Base-by-base conservation (phyloP, 2,888 invertebrate genomes). In the Pherbina coryleti region DNA sequence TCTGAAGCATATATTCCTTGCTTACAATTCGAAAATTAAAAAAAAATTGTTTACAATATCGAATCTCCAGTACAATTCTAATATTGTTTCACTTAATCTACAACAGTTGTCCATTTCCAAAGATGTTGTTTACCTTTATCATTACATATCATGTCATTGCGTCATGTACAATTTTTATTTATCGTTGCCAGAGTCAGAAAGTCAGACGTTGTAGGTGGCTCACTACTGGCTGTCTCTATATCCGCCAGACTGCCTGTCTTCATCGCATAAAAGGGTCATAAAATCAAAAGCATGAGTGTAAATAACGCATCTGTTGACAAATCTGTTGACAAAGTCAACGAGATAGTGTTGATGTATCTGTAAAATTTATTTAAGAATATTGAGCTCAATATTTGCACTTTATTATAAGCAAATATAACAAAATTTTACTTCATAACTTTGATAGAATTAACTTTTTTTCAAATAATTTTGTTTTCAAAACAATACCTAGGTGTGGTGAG, bases 241-340 rank as follows among this genome's bases (percentile, higher is more conserved):
- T 51, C 19, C 8, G 71, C 14, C 53, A 55, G 62, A 37, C 51
- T 49, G 51, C 31, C 64, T 62, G 64, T 66, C 73, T 60, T 51
- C 11, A n/a, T 22, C 57, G n/a, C 62, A 19, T 67, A 19, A 49
- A 67, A 67, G 67, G 22, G 8, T 67, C 67, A 17, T 67, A 67
- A 67, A 67, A 67, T 44, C 49, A 67, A 37, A 9, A 37, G 11
- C 37, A 67, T 44, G 22, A 22, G 14, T 49, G 67, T 22, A 67
- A 44, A 22, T 49, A 49, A 67, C 25, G n/a, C n/a, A 49, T 49
- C 19, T 19, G 22, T 22, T 19, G 44, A 67, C 22, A 49, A 67
- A 67, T 67, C 67, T 67, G 25, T 67, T 44, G 3, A 67, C 67
- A n/a, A n/a, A n/a, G n/a, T 67, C 49, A 44, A 44, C 8, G 22